Evolutionary conservation across 2,797 vertebrate species (phyloP).

Genomic region (Scyliorhinus canicula): DNA sequence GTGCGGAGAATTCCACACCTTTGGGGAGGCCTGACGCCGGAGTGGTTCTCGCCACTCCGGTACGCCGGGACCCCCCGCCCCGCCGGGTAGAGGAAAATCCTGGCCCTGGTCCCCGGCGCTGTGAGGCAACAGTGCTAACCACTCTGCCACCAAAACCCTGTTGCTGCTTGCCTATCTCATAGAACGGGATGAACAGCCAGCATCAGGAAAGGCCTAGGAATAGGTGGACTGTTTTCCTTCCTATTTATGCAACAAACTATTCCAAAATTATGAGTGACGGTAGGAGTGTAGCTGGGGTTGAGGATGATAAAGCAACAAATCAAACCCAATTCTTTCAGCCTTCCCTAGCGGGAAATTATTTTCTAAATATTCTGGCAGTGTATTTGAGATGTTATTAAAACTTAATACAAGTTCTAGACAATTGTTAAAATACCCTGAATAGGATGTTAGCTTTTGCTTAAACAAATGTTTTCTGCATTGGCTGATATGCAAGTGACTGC

Average conservation of each 20-base stretch:
- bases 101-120: no score
- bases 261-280: not conserved
- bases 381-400: constrained; percentile 22
- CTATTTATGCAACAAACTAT: not conserved
- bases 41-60: no score
- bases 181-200: not conserved
- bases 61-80: no score
- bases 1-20: no score
- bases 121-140: no score
- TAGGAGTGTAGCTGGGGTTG: not conserved
- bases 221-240: not conserved
- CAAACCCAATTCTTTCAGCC: not conserved
- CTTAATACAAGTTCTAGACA: not conserved
- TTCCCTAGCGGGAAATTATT: not conserved
- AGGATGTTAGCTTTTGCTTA: not conserved
- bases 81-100: no score
- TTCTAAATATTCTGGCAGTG: constrained; percentile 4
- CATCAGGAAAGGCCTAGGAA: not conserved
- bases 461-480: constrained; percentile 10
- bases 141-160: no score
- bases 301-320: not conserved
- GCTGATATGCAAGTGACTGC: constrained; percentile 7
- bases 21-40: no score
- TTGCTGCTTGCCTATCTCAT: not conserved
- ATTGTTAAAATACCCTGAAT: not conserved